Conservation (phyloP, 2,113 vertebrate genomes). For the Cephalopterus ornatus region DNA sequence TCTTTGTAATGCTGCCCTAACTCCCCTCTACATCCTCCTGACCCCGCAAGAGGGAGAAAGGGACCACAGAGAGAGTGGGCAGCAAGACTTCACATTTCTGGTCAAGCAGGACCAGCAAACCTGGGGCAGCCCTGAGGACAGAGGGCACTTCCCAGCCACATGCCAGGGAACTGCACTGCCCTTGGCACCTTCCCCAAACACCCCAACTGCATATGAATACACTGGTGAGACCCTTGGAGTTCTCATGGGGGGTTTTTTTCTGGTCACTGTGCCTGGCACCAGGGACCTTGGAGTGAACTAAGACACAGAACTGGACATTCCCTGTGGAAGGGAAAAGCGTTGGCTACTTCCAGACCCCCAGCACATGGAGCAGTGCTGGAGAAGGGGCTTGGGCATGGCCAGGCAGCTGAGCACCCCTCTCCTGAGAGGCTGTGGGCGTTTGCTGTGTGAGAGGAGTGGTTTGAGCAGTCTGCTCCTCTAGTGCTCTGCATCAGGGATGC, state of each 20-base stretch:
- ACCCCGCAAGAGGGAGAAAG: neutral
- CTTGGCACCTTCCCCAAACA: neutral
- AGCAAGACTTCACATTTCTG: neutral
- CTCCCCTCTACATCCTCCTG: neutral
- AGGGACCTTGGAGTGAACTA: neutral
- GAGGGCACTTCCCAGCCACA: neutral
- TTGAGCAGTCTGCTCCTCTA: neutral
- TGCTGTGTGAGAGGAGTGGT: neutral
- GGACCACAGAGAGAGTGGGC: too few relatives aligned
- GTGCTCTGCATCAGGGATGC: neutral
- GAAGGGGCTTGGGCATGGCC: neutral
- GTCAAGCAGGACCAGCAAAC: neutral
- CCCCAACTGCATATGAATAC: neutral
- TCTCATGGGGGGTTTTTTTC: accelerated
- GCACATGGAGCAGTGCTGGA: accelerated
- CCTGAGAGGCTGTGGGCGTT: neutral
- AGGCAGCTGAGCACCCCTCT: neutral
- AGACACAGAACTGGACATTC: neutral
- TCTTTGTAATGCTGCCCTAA: neutral
- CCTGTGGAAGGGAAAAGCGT: neutral
- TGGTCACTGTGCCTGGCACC: neutral
- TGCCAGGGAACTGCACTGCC: neutral
- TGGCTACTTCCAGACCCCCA: accelerated
- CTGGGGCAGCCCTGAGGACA: accelerated
- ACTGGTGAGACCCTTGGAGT: neutral